A percentile compares a stretch with the other conserved stretches of the same genome.
Conservation (phyloP, 2,888 invertebrate genomes). For the Mesorhabditis sp. region DNA sequence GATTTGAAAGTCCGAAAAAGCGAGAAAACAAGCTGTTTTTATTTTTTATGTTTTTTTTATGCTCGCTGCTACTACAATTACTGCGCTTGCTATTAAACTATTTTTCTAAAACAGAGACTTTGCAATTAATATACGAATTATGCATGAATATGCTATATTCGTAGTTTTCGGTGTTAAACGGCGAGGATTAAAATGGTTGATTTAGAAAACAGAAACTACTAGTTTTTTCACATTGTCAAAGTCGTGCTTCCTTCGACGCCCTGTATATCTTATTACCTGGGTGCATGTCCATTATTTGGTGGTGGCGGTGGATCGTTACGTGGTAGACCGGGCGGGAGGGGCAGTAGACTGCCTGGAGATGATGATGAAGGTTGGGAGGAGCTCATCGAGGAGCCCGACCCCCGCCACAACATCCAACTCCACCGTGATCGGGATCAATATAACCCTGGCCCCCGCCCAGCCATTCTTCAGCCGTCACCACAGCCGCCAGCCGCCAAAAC, state of each 20-base stretch:
- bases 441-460: no score
- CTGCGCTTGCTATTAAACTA: not conserved
- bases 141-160: no score
- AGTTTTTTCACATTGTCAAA: not conserved
- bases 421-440: not conserved
- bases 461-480: no score
- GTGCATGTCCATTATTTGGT: not conserved
- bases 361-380: not conserved
- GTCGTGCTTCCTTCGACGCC: not conserved
- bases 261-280: not conserved
- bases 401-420: not conserved
- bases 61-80: no score
- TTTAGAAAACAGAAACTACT: no score
- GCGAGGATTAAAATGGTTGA: no score
- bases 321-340: not conserved
- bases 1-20: no score
- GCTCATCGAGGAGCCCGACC: slow-evolving; percentile 1
- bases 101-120: not conserved
- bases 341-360: not conserved
- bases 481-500: no score
- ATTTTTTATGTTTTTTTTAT: no score
- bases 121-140: no score
- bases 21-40: no score
- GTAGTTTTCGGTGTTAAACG: no score
- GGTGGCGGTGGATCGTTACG: not conserved